Evolutionary conservation across 2,888 invertebrate species (phyloP).

Genomic region (Pyrocoelia pectoralis): DNA sequence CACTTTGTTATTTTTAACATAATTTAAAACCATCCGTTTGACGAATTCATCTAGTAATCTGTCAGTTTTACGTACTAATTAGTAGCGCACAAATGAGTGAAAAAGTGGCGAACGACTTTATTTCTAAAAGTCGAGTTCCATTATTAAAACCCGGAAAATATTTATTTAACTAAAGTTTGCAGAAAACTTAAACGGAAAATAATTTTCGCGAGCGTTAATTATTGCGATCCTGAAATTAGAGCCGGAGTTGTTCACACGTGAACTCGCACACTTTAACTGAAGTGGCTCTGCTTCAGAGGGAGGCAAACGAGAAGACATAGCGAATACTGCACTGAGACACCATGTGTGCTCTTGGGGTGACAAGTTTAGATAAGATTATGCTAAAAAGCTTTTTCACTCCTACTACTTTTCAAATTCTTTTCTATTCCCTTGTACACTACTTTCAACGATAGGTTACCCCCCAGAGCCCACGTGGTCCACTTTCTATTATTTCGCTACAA

Average conservation of each 20-base stretch:
- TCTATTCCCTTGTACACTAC: constrained; percentile 17
- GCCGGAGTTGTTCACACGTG: constrained; percentile 39
- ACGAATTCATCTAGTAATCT: background rate
- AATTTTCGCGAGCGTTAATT: constrained; percentile 14
- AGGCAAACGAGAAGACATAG: constrained; percentile 39
- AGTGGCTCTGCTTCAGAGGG: constrained; percentile 36
- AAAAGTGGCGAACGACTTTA: background rate
- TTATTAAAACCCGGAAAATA: no score
- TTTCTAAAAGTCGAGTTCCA: background rate
- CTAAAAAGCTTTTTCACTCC: constrained; percentile 39
- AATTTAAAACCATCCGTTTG: background rate
- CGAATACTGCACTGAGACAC: constrained; percentile 40
- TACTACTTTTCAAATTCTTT: constrained; percentile 20
- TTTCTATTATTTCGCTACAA: constrained; percentile 12
- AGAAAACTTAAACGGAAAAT: background rate
- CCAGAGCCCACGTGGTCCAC: constrained; percentile 17
- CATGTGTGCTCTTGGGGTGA: constrained; percentile 44
- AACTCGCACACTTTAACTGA: constrained; percentile 42
- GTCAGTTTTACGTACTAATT: background rate
- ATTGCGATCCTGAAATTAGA: constrained; percentile 22
- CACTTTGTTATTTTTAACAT: constrained; percentile 13
- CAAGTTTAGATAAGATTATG: constrained; percentile 47
- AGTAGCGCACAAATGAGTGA: background rate
- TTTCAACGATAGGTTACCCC: constrained; percentile 23
- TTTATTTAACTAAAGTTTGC: background rate